phyloP scores from a whole-genome alignment of 2,888 invertebrate species.

The Ichneumoninae sp. region DNA sequence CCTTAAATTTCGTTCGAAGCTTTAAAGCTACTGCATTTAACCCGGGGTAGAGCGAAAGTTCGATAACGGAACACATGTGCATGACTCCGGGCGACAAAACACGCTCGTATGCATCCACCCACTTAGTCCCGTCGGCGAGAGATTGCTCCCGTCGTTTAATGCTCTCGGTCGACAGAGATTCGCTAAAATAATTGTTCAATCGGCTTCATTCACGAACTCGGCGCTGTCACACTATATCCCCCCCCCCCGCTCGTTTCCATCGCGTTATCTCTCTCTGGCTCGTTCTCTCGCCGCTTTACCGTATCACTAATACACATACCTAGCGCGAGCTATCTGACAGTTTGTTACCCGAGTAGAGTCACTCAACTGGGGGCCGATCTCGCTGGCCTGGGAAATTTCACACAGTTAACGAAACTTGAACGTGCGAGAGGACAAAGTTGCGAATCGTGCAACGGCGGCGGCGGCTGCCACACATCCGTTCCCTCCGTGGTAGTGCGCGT shows the following conservation, averaged over 20 bases:
- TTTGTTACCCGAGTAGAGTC: slow-evolving; percentile 44
- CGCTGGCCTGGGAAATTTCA: slow-evolving; percentile 48
- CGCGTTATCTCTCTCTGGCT: slow-evolving; percentile 31
- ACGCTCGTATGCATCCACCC: slow-evolving; percentile 38
- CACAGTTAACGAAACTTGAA: slow-evolving; percentile 26
- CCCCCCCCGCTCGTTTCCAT: background rate
- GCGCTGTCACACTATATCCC: slow-evolving; percentile 9
- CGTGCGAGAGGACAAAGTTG: slow-evolving; percentile 23
- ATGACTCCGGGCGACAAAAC: background rate
- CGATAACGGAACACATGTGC: background rate
- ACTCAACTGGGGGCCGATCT: slow-evolving; percentile 30
- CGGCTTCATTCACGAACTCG: slow-evolving; percentile 55
- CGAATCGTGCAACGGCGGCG: slow-evolving; percentile 21
- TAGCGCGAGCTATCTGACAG: slow-evolving; percentile 43
- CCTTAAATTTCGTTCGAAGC: slow-evolving; percentile 64
- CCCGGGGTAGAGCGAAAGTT: background rate
- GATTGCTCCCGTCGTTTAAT: slow-evolving; percentile 1
- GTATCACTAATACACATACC: slow-evolving; percentile 1
- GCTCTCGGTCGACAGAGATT: slow-evolving; percentile 43
- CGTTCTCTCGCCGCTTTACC: background rate
- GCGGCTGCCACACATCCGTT: slow-evolving; percentile 25
- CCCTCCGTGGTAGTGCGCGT: slow-evolving; percentile 25
- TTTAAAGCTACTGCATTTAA: background rate
- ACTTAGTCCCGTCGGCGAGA: slow-evolving; percentile 43
- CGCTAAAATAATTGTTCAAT: slow-evolving; percentile 59